Conservation (phyloP, 2,888 invertebrate species). For the Harpalus rubripes region DNA sequence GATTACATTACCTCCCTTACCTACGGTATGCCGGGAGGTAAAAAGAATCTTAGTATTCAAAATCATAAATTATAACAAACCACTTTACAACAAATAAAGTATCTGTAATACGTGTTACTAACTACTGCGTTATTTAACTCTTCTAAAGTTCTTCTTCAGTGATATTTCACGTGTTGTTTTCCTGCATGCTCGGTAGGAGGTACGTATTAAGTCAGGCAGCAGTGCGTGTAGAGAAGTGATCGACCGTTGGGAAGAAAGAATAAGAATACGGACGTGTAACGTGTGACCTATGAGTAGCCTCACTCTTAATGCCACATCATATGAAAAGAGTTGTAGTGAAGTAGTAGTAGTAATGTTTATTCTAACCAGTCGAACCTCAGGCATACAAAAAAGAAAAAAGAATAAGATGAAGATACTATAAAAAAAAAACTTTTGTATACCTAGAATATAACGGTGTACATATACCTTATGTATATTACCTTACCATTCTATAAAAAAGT, state of each 20-base stretch:
- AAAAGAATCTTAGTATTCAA: too few species aligned
- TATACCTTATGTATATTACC: too few species aligned
- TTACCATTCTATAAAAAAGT: too few species aligned
- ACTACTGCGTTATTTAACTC: too few species aligned
- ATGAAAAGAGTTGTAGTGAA: too few species aligned
- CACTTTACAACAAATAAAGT: too few species aligned
- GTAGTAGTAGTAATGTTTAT: background rate
- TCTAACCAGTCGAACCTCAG: background rate
- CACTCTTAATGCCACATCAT: constrained; percentile 10
- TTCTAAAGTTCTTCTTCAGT: background rate
- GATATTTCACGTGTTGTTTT: background rate
- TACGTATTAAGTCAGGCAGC: constrained; percentile 68
- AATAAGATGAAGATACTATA: background rate
- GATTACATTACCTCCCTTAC: too few species aligned
- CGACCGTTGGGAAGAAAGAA: constrained; percentile 74
- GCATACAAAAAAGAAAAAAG: background rate
- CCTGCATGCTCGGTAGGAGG: background rate
- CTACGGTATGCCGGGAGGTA: too few species aligned
- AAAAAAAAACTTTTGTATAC: background rate
- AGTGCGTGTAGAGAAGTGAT: constrained; percentile 73
- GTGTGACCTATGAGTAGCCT: constrained; percentile 4
- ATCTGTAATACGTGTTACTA: too few species aligned
- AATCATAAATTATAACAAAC: too few species aligned
- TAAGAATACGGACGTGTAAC: constrained; percentile 45
- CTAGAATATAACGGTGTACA: background rate